Evolutionary conservation across 2,797 vertebrate species (phyloP).

Genomic region (Pangasius djambal): DNA sequence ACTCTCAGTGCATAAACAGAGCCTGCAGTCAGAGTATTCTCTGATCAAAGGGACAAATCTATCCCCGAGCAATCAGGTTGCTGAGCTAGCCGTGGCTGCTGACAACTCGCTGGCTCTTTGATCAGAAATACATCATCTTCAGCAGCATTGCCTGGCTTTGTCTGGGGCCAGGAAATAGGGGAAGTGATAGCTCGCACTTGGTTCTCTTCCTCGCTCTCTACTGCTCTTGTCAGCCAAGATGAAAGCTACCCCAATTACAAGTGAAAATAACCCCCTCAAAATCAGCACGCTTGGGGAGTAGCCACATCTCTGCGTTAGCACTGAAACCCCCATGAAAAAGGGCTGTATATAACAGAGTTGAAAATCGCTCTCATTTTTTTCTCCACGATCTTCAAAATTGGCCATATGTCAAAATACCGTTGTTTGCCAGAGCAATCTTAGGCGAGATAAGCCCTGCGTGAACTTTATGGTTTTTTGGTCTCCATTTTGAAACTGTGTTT

Average conservation of each 20-base stretch:
- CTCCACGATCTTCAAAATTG: constrained; percentile 66
- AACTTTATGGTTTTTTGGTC: constrained; percentile 51
- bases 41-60: constrained; percentile 87
- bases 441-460: constrained; percentile 69
- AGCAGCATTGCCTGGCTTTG: constrained; percentile 78
- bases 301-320: constrained; percentile 67
- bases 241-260: constrained; percentile 87
- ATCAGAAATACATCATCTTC: constrained; percentile 88
- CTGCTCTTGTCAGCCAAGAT: constrained; percentile 86
- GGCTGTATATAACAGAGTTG: constrained; percentile 71
- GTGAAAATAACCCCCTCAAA: constrained; percentile 81
- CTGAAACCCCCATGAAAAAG: constrained; percentile 68
- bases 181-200: constrained; percentile 83
- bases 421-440: constrained; percentile 70
- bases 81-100: constrained; percentile 77
- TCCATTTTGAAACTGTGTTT: constrained; percentile 68
- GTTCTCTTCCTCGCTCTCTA: constrained; percentile 77
- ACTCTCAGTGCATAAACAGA: constrained; percentile 81
- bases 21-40: constrained; percentile 74
- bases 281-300: constrained; percentile 67
- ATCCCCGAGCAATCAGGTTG: constrained; percentile 83
- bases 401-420: constrained; percentile 66
- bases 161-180: constrained; percentile 88
- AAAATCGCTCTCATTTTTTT: constrained; percentile 68
- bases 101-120: constrained; percentile 85